A percentile compares a stretch with the other conserved stretches of the same genome.
phyloP scores from a whole-genome alignment of 2,113 vertebrate genomes.

The Lathamus discolor region DNA sequence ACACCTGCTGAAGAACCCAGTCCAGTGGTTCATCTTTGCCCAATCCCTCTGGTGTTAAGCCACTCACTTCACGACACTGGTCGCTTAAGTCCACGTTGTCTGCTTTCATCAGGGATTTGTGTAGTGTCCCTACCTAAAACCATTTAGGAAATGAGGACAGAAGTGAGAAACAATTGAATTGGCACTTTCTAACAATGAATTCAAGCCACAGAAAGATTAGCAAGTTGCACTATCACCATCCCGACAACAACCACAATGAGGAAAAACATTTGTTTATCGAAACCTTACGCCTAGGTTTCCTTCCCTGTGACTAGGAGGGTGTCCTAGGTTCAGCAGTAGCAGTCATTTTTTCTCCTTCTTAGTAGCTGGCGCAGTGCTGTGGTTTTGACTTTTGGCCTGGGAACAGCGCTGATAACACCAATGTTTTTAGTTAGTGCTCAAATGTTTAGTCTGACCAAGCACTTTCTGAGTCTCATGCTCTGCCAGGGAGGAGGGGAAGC shows the following conservation, averaged over 20 bases:
- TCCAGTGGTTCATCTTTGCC: constrained; percentile 88
- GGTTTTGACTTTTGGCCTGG: no score
- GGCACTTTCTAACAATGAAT: not conserved
- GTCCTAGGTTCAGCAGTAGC: no score
- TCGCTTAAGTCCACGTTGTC: constrained; percentile 89
- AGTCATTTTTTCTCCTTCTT: no score
- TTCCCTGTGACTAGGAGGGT: not conserved
- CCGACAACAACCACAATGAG: not conserved
- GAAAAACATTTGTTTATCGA: not conserved
- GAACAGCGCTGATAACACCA: no score
- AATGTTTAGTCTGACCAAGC: no score
- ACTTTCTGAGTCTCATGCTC: no score
- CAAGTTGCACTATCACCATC: not conserved
- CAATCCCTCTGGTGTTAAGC: constrained; percentile 84
- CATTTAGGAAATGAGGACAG: not conserved
- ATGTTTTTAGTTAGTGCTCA: no score
- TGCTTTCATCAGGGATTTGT: constrained; percentile 88
- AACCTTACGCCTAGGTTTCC: not conserved
- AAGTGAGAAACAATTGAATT: not conserved
- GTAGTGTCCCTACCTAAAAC: constrained; percentile 89
- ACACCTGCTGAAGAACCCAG: constrained; percentile 88
- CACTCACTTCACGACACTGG: constrained; percentile 86
- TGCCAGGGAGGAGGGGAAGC: no score
- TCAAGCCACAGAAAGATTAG: not conserved
- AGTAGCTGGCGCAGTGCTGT: no score